Percentiles rank a stretch among this genome's conserved stretches.
Evolutionary conservation across 2,113 vertebrate species (phyloP).

Genomic region (Oxyura jamaicensis): DNA sequence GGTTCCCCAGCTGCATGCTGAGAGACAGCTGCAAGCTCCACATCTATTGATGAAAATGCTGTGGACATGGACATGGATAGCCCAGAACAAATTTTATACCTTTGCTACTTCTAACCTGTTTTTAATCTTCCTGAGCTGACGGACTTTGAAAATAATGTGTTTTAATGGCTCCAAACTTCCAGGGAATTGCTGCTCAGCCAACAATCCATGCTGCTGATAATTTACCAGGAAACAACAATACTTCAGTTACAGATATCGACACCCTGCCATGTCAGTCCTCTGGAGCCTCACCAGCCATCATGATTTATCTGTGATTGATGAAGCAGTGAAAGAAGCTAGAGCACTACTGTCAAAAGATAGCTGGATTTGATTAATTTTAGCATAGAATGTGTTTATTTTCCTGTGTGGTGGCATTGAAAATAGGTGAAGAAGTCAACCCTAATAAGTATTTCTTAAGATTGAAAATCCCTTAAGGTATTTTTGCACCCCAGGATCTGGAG

Average conservation of each 20-base stretch:
- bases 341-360: not conserved
- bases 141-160: not conserved
- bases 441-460: not conserved
- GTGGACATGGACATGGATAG: not conserved
- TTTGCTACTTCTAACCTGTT: not conserved
- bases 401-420: not conserved
- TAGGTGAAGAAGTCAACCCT: not conserved
- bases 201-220: not conserved
- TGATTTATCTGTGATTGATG: constrained; percentile 57
- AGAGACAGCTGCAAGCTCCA: not conserved
- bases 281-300: not conserved
- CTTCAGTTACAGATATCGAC: constrained; percentile 24
- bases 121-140: not conserved
- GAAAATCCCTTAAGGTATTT: not conserved
- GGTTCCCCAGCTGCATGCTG: not conserved
- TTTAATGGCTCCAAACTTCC: not conserved
- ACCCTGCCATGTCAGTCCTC: not conserved
- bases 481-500: not conserved
- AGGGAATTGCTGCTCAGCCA: not conserved
- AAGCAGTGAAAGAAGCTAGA: constrained; percentile 31
- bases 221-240: constrained; percentile 21
- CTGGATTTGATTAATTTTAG: constrained; percentile 39
- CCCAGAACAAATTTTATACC: not conserved
- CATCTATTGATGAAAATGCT: accelerated
- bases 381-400: not conserved